Evolutionary conservation across 2,888 invertebrate species (phyloP), one percentile per base, ranked within the genome.

Genomic region (Scaptomyza tumidula): DNA sequence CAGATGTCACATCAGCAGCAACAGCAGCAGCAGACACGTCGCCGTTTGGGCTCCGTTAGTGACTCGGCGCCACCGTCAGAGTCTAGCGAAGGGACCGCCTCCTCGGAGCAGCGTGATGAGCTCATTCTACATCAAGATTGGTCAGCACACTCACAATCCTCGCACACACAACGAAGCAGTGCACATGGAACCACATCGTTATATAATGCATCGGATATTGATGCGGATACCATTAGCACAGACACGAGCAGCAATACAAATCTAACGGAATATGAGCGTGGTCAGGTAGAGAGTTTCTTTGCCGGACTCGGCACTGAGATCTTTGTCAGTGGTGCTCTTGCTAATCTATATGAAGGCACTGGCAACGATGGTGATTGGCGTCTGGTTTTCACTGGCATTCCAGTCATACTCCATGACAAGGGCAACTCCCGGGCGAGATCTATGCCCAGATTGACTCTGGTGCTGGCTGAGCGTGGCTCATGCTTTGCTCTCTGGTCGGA

Each of bases 401-500:
- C 96, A 0, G 94, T 96, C 4, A 93, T 97, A 11, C 93, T 97
- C 6, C 93, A 96, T 65, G 96, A 97, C 91, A 94, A 94, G 44
- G 97, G 97, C 0, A 95, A 95, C 85, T 95, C 96, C 11, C 93
- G 95, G 59, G 94, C 95, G 19, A 93, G 96, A 62, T 93, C 94
- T 69, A 94, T 95, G 82, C 93, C 95, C 33, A 93, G 94, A 27
- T 94, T 96, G 11, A 95, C 95, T 73, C 94, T 96, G 43, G 93
- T 96, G 3, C 90, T 96, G 54, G 96, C 96, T 3, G 96, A 96
- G 90, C 94, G 95, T 35, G 96, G 97, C 14, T 96, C 96, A 1
- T 96, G 96, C 61, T 96, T 97, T 91, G 95, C 95, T 60, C 92
- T 97, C 24, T 97, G 97, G 97, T 94, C 94, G 77, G 97, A 97